Evolutionary conservation across 2,797 vertebrate genomes (phyloP).

Genomic region (Smutsia gigantea): DNA sequence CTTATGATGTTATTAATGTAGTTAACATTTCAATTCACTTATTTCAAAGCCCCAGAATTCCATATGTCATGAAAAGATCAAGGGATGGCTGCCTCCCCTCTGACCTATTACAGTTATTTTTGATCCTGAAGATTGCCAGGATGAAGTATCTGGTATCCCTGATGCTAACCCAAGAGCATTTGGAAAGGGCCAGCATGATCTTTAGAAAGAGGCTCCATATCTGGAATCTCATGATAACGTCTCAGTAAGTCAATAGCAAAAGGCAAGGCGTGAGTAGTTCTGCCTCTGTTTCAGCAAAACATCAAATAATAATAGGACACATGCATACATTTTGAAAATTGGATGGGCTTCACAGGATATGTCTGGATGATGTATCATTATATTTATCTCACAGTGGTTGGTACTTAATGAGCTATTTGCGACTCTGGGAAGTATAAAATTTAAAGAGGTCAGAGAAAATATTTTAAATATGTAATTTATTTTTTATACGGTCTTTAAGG

Average conservation of each 20-base stretch:
- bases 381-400: not conserved
- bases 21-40: slow-evolving; percentile 55
- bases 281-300: not conserved
- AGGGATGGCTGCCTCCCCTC: not conserved
- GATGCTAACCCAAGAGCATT: not conserved
- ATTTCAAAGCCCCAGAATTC: not conserved
- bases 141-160: not conserved
- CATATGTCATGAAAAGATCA: slow-evolving; percentile 28
- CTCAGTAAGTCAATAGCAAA: not conserved
- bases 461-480: not conserved
- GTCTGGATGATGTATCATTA: not conserved
- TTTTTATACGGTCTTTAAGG: not conserved
- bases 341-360: not conserved
- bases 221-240: not conserved
- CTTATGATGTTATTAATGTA: slow-evolving; percentile 26
- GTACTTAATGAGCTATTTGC: not conserved
- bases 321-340: not conserved
- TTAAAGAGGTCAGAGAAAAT: not conserved
- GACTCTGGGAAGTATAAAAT: not conserved
- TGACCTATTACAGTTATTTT: slow-evolving; percentile 62
- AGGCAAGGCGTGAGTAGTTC: not conserved
- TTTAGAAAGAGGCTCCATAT: not conserved
- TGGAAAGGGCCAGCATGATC: not conserved
- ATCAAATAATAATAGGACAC: not conserved
- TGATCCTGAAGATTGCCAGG: slow-evolving; percentile 20